Evolutionary conservation across 1,140 invertebrate genomes (phyloP).

Genomic region (Drosophila takahashii): DNA sequence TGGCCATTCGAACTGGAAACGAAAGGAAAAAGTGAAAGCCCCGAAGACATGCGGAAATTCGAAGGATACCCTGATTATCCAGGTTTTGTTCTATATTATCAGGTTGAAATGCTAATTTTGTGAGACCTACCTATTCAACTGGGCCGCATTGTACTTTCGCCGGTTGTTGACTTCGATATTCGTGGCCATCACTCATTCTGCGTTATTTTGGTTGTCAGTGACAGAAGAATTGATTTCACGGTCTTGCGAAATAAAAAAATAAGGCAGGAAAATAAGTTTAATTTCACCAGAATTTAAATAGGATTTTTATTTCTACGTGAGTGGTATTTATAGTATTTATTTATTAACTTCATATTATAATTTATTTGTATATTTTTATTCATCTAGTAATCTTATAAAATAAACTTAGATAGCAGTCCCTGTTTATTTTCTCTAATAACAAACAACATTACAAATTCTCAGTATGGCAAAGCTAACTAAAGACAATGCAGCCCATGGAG

Average conservation of each 20-base stretch:
- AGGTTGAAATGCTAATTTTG: slow-evolving; percentile 18
- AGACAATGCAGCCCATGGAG: neutral
- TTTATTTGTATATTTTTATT: too few species aligned
- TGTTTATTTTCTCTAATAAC: neutral
- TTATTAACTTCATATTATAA: too few species aligned
- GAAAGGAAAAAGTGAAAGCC: slow-evolving; percentile 40
- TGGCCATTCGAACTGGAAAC: slow-evolving; percentile 37
- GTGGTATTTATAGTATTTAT: too few species aligned
- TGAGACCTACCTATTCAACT: slow-evolving; percentile 10
- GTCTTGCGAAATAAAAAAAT: too few species aligned
- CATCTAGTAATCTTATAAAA: neutral
- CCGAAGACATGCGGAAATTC: slow-evolving; percentile 2
- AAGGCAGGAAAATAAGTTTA: too few species aligned
- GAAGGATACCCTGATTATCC: slow-evolving; percentile 26
- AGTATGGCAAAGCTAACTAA: neutral
- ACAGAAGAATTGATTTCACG: neutral
- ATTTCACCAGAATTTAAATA: too few species aligned
- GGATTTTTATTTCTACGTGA: too few species aligned
- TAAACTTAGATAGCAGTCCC: neutral
- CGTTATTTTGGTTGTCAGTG: slow-evolving; percentile 13
- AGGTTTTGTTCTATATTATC: slow-evolving; percentile 30
- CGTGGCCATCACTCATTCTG: slow-evolving; percentile 13
- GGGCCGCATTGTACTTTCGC: slow-evolving; percentile 6
- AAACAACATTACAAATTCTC: neutral
- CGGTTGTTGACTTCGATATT: slow-evolving; percentile 8